phyloP scores from a whole-genome alignment of 1,140 invertebrate species.

The Lepeophtheirus salmonis region DNA sequence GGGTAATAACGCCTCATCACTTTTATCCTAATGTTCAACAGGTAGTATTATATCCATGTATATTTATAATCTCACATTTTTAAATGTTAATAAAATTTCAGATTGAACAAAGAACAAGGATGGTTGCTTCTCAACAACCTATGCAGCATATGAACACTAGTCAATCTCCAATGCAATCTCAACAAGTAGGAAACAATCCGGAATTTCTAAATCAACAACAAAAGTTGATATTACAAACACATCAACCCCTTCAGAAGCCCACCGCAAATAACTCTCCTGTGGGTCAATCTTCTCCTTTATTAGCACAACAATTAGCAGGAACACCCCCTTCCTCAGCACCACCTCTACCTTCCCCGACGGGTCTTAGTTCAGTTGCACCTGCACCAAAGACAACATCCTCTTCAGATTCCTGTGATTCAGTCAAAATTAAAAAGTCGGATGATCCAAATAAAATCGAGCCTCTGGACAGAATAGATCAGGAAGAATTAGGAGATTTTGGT shows the following conservation, averaged over 20 bases:
- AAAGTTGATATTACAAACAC: no score
- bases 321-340: not conserved
- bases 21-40: not conserved
- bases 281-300: not conserved
- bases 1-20: not conserved
- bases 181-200: not conserved
- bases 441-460: not conserved
- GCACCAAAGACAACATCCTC: no score
- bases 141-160: not conserved
- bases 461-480: conserved; percentile 29
- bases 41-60: not conserved
- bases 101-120: not conserved
- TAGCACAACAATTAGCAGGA: not conserved
- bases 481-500: conserved; percentile 51
- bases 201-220: not conserved
- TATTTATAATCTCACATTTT: not conserved
- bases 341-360: no score
- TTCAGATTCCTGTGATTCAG: no score
- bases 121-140: not conserved
- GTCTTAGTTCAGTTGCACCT: no score
- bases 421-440: no score
- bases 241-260: not conserved
- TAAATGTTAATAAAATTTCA: no score
- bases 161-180: not conserved
- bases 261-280: no score